A percentile compares a stretch with the other conserved stretches of the same genome.
Conservation (phyloP, 2,888 invertebrate genomes). For the Acheta domesticus region DNA sequence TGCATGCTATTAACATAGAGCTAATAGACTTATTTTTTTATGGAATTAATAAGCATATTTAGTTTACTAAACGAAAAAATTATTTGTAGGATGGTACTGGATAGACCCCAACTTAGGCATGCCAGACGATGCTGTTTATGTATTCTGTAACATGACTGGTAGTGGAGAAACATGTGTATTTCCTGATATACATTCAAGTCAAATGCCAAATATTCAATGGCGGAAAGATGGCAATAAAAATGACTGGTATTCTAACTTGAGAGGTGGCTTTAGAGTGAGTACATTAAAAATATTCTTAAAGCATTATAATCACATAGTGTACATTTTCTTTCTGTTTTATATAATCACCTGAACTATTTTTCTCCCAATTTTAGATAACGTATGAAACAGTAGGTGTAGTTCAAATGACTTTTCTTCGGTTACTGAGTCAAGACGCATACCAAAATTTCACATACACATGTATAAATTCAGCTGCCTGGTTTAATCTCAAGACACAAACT, state of each 20-base stretch:
- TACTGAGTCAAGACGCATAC: slow-evolving; percentile 68
- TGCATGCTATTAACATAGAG: no score
- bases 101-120: slow-evolving; percentile 86
- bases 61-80: no score
- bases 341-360: slow-evolving; percentile 44
- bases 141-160: slow-evolving; percentile 75
- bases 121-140: slow-evolving; percentile 77
- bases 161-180: slow-evolving; percentile 77
- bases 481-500: slow-evolving; percentile 45
- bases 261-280: slow-evolving; percentile 65
- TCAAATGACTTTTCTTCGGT: slow-evolving; percentile 75
- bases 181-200: slow-evolving; percentile 68
- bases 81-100: slow-evolving; percentile 76
- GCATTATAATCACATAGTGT: not conserved
- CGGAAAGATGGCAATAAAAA: slow-evolving; percentile 54
- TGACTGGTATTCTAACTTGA: slow-evolving; percentile 67
- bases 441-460: slow-evolving; percentile 89
- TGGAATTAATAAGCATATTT: no score
- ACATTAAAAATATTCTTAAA: not conserved
- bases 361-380: slow-evolving; percentile 60
- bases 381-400: slow-evolving; percentile 76
- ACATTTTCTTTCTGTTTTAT: slow-evolving; percentile 39
- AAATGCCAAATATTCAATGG: slow-evolving; percentile 68
- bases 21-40: no score
- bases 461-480: slow-evolving; percentile 72